Evolutionary conservation across 2,888 invertebrate genomes (phyloP).

Genomic region (Anoplius nigerrimus): DNA sequence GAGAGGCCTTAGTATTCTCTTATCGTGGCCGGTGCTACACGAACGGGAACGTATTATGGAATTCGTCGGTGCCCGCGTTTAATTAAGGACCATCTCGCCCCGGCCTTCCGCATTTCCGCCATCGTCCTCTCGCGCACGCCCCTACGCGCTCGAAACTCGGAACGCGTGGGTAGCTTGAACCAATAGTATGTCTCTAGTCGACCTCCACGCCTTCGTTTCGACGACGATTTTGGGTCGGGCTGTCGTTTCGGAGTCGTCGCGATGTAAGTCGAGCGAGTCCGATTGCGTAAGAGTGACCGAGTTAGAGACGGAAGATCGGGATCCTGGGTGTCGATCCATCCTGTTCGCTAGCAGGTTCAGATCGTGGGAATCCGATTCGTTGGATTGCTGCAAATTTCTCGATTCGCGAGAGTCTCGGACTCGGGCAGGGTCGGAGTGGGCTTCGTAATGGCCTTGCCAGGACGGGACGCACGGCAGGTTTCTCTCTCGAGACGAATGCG

Average conservation of each 20-base stretch:
- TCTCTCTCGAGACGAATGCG: too few species aligned
- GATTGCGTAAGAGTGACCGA: too few species aligned
- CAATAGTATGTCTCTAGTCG: neutral
- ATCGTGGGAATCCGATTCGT: constrained; percentile 50
- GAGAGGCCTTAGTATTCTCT: constrained; percentile 18
- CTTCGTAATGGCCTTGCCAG: constrained; percentile 45
- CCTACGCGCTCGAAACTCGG: constrained; percentile 20
- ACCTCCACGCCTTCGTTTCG: neutral
- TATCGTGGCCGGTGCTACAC: constrained; percentile 53
- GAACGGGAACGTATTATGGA: constrained; percentile 53
- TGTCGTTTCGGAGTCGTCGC: too few species aligned
- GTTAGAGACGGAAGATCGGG: constrained; percentile 9
- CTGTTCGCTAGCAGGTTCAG: neutral
- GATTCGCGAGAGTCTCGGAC: constrained; percentile 35
- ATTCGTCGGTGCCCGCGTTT: constrained; percentile 51
- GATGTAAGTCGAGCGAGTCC: too few species aligned
- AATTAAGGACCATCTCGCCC: constrained; percentile 49
- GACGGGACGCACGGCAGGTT: constrained; percentile 26
- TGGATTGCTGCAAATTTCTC: constrained; percentile 50
- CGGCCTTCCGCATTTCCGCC: constrained; percentile 44
- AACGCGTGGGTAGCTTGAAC: too few species aligned
- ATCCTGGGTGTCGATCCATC: constrained; percentile 18
- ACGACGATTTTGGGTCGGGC: too few species aligned
- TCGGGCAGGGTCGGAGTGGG: constrained; percentile 25
- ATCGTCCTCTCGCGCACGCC: constrained; percentile 1